phyloP scores from a whole-genome alignment of 2,888 invertebrate genomes.

The Heliconius erato region DNA sequence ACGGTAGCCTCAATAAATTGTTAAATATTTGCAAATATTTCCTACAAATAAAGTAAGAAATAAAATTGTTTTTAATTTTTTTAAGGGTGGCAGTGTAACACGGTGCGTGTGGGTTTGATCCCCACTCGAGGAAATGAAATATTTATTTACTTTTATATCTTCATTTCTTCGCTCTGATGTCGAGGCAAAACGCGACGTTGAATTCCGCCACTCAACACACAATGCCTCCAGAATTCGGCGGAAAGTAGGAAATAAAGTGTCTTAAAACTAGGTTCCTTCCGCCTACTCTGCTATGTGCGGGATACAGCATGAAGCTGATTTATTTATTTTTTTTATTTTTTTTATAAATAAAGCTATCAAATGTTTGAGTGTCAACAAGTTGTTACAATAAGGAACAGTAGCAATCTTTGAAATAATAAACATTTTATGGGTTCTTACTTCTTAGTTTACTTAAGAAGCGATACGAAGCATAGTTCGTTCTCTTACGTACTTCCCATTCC shows the following conservation, averaged over 20 bases:
- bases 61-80: not conserved
- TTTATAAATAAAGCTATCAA: not conserved
- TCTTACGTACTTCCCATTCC: not conserved
- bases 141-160: too few species aligned
- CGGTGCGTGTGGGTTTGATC: too few species aligned
- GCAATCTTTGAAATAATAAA: constrained; percentile 13
- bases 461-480: not conserved
- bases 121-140: too few species aligned
- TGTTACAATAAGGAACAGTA: constrained; percentile 22
- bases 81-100: not conserved
- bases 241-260: too few species aligned
- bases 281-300: too few species aligned
- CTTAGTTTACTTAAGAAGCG: not conserved
- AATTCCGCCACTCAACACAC: too few species aligned
- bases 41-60: not conserved
- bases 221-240: too few species aligned
- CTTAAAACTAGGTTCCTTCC: too few species aligned
- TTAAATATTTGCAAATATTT: not conserved
- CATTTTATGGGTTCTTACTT: constrained; percentile 3
- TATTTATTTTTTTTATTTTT: too few species aligned
- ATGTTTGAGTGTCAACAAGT: constrained; percentile 14
- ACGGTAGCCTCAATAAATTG: not conserved
- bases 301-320: too few species aligned
- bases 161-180: too few species aligned
- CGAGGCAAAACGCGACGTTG: too few species aligned